Conservation (phyloP, 2,797 vertebrate genomes). For the Morelia viridis region DNA sequence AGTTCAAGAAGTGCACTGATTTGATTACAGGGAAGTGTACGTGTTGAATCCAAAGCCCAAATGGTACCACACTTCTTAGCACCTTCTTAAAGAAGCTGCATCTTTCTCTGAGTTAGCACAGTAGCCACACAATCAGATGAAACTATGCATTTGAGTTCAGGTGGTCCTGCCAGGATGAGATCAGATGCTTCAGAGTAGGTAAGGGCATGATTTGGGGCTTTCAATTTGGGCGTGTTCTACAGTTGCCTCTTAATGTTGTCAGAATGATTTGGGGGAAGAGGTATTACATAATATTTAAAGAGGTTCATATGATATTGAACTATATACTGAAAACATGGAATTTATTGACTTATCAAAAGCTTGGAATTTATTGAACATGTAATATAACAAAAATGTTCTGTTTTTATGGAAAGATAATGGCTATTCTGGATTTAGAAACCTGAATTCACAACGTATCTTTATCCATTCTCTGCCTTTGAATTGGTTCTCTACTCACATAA, state of each 20-base stretch:
- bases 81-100: background rate
- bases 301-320: background rate
- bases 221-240: background rate
- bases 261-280: background rate
- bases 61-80: background rate
- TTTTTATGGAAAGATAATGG: no score
- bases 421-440: no score
- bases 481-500: background rate
- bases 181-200: background rate
- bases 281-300: background rate
- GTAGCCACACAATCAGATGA: background rate
- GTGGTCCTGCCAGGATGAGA: background rate
- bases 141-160: background rate
- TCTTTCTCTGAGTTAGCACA: background rate
- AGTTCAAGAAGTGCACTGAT: background rate
- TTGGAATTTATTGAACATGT: background rate
- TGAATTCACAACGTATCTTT: background rate
- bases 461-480: background rate
- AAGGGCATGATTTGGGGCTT: background rate
- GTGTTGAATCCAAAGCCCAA: background rate
- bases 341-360: background rate
- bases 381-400: background rate
- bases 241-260: background rate
- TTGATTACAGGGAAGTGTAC: background rate
- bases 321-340: background rate